Base-by-base conservation (phyloP, 2,888 invertebrate genomes). In the Acholoe squamosa region DNA sequence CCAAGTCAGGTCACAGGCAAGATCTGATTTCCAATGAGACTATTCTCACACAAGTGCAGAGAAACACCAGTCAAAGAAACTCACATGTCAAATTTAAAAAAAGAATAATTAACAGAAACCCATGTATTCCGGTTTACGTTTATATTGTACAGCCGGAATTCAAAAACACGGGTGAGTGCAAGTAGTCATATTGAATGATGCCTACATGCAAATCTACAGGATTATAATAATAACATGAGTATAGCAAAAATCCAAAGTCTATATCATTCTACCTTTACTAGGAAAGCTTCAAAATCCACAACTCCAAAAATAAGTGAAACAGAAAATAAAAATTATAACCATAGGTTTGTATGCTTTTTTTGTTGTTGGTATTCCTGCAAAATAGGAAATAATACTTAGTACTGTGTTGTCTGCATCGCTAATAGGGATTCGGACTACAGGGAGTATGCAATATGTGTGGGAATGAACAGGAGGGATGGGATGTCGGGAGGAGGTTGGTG, bases 221-320 rank as follows among this genome's bases (percentile, higher is more conserved):
- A 89, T 43, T 43, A 43, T 43, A 43, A 43, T 43, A 43, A 43
- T 67, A 71, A 25, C 31, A 67, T 71, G 56, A 67, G 71, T 89
- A 71, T 89, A 89, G 89, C 89, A 89, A 89, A 89, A 76, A 71
- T 76, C 54, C 67, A 34, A 84, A 67, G 43, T 89, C 76, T 76
- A 89, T 76, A 89, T 43, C 54, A 43, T 43, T 43, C 77, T 89
- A 89, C 56, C 76, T 22, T 43, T 67, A 14, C 76, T 86, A 77
- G 88, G 67, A 90, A 90, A 54, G 67, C 31, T 51, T 43, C 28
- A 89, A 89, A 90, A 90, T 88, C 56, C 77, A 77, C 77, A 43
- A 90, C 80, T 90, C 90, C 90, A 90, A 90, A 90, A 90, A 90
- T 90, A 90, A 90, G 25, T 88, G 28, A 43, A 90, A 90, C 71